Evolutionary conservation across 1,140 invertebrate species (phyloP).

Genomic region (Pararge aegeria): DNA sequence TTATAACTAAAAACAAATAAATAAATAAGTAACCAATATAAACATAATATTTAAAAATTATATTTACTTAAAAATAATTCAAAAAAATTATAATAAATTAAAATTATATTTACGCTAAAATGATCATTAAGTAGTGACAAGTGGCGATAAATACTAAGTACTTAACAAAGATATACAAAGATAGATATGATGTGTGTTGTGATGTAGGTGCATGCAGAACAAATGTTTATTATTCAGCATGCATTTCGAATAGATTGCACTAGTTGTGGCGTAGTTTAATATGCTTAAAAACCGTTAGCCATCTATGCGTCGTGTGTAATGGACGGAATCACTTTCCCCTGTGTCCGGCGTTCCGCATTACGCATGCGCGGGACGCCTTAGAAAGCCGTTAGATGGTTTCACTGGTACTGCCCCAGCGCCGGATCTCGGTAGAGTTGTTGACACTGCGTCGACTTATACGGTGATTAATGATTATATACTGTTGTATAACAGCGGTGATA

Average conservation of each 20-base stretch:
- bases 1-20: too few relatives aligned
- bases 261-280: neutral
- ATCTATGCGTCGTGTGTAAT: neutral
- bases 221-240: neutral
- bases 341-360: neutral
- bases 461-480: neutral
- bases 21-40: too few relatives aligned
- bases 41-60: too few relatives aligned
- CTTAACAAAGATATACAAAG: too few relatives aligned
- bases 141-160: too few relatives aligned
- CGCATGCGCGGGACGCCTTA: neutral
- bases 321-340: neutral
- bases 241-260: neutral
- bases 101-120: too few relatives aligned
- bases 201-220: too few relatives aligned
- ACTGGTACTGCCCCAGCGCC: neutral
- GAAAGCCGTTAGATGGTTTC: constrained; percentile 1
- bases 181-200: too few relatives aligned
- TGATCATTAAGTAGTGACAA: too few relatives aligned
- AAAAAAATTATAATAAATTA: too few relatives aligned
- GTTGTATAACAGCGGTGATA: neutral
- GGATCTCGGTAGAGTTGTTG: neutral
- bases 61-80: too few relatives aligned
- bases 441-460: neutral
- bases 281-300: neutral